Evolutionary conservation across 2,797 vertebrate genomes (phyloP).

Genomic region (Scolopax bukidnonensis): DNA sequence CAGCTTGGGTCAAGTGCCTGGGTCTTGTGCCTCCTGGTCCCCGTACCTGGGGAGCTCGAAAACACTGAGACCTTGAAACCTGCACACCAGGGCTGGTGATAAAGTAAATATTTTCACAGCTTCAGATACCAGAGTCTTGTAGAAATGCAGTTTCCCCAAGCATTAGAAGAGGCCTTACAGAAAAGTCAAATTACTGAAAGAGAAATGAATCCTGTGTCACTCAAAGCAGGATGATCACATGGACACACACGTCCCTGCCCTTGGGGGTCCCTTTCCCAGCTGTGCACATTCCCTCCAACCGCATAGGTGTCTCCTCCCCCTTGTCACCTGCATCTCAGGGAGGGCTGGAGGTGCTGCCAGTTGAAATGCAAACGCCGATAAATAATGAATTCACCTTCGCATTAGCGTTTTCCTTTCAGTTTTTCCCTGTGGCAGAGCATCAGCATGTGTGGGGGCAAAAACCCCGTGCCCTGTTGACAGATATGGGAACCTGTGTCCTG

Average conservation of each 20-base stretch:
- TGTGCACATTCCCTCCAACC: accelerated
- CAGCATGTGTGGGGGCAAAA: background rate
- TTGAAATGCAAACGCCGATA: background rate
- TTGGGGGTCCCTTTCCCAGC: background rate
- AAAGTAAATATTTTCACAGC: background rate
- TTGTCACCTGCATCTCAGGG: accelerated
- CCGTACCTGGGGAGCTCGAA: background rate
- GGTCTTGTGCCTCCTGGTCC: background rate
- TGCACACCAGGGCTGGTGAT: background rate
- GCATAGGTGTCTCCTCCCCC: background rate
- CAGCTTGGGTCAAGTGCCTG: background rate
- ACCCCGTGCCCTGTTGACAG: background rate
- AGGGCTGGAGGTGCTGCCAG: background rate
- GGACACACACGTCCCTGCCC: background rate
- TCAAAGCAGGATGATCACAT: background rate
- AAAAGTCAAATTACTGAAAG: background rate
- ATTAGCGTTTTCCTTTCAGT: background rate
- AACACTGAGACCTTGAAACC: background rate
- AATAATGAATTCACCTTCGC: conserved; percentile 13
- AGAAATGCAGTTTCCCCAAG: background rate
- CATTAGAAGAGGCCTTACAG: background rate
- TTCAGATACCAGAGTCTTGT: background rate
- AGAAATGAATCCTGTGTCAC: background rate
- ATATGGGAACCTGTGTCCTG: background rate
- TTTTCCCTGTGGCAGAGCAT: background rate